These are phyloP conservation scores for Eira barbara DNA, from an alignment of 2,113 vertebrate species.

Conservation along the genomic window DNA sequence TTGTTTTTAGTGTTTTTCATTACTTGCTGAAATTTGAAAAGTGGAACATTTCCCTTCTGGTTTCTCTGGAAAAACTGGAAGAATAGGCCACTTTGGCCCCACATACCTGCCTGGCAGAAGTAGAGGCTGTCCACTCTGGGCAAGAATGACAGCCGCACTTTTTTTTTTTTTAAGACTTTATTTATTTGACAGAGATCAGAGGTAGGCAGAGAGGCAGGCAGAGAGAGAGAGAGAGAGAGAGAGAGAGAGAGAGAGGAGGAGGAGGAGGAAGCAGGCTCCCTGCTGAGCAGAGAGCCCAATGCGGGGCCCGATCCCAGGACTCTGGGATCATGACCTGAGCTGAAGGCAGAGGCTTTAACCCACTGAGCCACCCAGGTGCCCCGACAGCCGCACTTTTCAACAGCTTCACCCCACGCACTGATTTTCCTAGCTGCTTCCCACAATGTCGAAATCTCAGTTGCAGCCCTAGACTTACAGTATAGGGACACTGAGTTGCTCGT, in stretches of 20 bases:
- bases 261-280: no score
- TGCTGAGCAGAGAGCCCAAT: no score
- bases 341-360: no score
- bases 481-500: background rate
- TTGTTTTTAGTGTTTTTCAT: background rate
- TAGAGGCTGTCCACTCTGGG: background rate
- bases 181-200: no score
- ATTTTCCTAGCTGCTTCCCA: background rate
- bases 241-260: no score
- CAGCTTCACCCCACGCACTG: background rate
- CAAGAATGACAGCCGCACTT: background rate
- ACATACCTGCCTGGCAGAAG: background rate
- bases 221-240: no score
- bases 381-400: background rate
- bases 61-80: slow-evolving; percentile 1
- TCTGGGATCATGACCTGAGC: no score
- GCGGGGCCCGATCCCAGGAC: no score
- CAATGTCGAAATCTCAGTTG: background rate
- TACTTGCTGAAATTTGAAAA: background rate
- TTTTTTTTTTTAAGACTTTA: no score
- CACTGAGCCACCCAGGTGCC: no score
- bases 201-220: no score
- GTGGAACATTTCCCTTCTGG: background rate
- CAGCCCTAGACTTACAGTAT: background rate
- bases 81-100: background rate